Conservation (phyloP, 2,797 vertebrate species). For the Pipistrellus kuhlii region DNA sequence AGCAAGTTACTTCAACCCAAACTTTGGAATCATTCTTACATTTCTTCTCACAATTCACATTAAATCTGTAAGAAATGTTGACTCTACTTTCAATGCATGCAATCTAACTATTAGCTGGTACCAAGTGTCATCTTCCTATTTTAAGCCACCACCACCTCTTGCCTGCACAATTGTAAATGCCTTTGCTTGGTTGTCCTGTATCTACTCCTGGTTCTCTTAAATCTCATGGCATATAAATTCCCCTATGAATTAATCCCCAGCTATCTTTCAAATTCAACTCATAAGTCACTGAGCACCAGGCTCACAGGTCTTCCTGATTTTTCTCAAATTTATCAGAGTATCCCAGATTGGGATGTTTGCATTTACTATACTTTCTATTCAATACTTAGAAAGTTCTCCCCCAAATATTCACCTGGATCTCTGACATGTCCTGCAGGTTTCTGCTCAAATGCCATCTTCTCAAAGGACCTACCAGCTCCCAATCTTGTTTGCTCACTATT, state of each 20-base stretch:
- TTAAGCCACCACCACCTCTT: background rate
- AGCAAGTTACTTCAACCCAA: background rate
- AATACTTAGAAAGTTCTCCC: background rate
- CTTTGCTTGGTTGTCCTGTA: background rate
- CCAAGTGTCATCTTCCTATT: background rate
- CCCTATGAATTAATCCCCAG: background rate
- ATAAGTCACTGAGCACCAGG: background rate
- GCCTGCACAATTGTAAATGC: background rate
- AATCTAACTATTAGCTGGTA: background rate
- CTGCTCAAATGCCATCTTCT: background rate
- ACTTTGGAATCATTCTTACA: background rate
- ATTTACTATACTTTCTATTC: background rate
- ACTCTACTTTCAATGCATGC: background rate
- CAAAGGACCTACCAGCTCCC: background rate
- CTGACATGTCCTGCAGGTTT: background rate
- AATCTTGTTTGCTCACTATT: background rate
- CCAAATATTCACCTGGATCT: background rate
- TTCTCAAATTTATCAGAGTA: background rate
- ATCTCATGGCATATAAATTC: background rate
- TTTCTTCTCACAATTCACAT: background rate
- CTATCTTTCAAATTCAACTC: background rate
- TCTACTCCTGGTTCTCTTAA: background rate
- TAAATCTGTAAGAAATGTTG: background rate
- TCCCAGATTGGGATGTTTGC: background rate
- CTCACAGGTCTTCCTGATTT: constrained; percentile 4